These are phyloP conservation scores for Yoshiicerus persimilis DNA, from an alignment of 1,140 invertebrate genomes.

Conservation along the genomic window DNA sequence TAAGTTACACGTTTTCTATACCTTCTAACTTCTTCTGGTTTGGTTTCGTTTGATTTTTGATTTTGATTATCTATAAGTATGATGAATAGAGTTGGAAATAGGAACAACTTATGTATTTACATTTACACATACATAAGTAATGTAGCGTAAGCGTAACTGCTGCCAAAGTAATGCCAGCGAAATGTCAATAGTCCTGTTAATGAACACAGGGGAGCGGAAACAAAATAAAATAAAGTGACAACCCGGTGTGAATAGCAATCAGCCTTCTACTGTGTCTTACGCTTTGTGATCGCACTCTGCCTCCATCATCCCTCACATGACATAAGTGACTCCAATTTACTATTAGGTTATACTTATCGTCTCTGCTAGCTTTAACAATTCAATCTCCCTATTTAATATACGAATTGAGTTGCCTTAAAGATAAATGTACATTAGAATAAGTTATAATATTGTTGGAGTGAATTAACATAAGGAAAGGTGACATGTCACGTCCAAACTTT, in stretches of 20 bases:
- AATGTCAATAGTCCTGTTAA: conserved; percentile 14
- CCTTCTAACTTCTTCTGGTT: too few relatives aligned
- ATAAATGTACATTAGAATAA: background rate
- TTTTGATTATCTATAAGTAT: background rate
- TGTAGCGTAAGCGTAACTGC: background rate
- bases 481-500: background rate
- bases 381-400: background rate
- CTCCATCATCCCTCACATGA: background rate
- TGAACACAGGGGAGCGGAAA: conserved; percentile 1
- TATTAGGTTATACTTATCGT: background rate
- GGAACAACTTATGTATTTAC: background rate
- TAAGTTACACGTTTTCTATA: too few relatives aligned
- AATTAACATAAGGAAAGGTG: background rate
- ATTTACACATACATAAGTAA: background rate
- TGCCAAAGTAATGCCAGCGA: background rate
- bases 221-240: conserved; percentile 23
- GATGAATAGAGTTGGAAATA: background rate
- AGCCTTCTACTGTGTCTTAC: conserved; percentile 15
- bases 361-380: background rate
- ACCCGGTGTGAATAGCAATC: conserved; percentile 28
- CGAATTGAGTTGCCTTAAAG: background rate
- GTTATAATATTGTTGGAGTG: background rate
- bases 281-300: background rate
- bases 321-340: background rate
- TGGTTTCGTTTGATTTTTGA: too few relatives aligned